Evolutionary conservation across 2,113 vertebrate genomes (phyloP).

Genomic region (Glareola pratincola): DNA sequence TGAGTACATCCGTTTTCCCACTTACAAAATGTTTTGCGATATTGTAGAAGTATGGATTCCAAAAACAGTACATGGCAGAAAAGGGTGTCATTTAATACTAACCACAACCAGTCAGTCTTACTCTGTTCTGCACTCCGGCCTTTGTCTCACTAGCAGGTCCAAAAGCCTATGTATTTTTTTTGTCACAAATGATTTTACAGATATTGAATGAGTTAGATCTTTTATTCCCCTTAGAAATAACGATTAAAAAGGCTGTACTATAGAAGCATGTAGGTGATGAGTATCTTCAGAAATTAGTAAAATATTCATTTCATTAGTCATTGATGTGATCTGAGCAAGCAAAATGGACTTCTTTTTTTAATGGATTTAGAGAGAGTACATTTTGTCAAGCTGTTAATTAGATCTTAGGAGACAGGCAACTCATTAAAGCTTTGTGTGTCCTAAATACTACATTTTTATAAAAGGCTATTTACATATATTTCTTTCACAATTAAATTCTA

Average conservation of each 20-base stretch:
- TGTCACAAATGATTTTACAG: neutral
- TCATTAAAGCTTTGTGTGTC: neutral
- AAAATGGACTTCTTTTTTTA: neutral
- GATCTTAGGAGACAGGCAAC: neutral
- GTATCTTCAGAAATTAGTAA: neutral
- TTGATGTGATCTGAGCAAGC: neutral
- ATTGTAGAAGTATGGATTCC: neutral
- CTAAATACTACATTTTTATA: neutral
- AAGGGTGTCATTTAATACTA: neutral
- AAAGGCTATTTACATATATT: neutral
- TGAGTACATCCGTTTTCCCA: neutral
- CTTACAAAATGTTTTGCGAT: neutral
- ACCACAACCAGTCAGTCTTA: neutral
- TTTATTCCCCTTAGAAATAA: neutral
- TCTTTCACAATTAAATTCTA: neutral
- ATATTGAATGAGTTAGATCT: neutral
- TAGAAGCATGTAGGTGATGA: neutral
- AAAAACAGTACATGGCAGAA: neutral
- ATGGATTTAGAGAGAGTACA: neutral
- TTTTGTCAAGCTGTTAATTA: constrained; percentile 11
- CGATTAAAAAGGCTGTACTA: neutral
- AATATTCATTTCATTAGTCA: neutral
- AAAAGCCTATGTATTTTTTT: neutral
- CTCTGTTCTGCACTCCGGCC: neutral
- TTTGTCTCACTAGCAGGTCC: neutral